Conservation (phyloP, 2,113 vertebrate species). For the Trematomus loennbergii region DNA sequence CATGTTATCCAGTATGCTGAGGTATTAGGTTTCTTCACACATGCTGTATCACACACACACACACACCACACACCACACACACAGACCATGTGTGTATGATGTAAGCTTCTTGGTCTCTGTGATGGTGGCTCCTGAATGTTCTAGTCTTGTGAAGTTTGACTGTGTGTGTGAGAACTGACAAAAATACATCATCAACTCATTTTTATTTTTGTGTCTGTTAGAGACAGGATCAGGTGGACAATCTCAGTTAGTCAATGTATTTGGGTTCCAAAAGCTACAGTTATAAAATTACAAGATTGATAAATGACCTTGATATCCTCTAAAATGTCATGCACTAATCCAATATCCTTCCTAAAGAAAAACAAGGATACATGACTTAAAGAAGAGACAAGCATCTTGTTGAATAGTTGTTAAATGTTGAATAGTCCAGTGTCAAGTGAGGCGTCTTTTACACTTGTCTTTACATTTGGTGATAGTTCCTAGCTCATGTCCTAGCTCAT, state of each 20-base stretch:
- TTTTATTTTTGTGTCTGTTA: conserved; percentile 47
- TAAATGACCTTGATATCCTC: not conserved
- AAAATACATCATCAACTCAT: conserved; percentile 67
- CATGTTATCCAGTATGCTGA: conserved; percentile 48
- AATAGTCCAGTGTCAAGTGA: not conserved
- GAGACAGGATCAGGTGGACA: conserved; percentile 68
- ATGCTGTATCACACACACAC: not conserved
- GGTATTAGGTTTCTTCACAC: conserved; percentile 33
- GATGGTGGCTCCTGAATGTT: conserved; percentile 56
- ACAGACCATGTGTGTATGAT: conserved; percentile 18
- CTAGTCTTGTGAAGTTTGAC: conserved; percentile 47
- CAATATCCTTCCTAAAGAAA: not conserved
- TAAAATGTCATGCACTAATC: not conserved
- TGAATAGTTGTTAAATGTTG: too few relatives aligned
- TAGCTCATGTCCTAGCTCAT: not conserved
- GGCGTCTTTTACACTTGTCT: not conserved
- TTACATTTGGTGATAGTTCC: not conserved
- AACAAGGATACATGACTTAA: not conserved
- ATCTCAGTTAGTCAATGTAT: not conserved
- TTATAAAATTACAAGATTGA: not conserved
- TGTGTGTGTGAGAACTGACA: conserved; percentile 78
- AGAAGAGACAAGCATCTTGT: not conserved
- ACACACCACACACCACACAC: conserved; percentile 22
- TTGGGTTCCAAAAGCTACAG: not conserved
- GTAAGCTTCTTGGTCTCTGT: conserved; percentile 65